A percentile compares a stretch with the other conserved stretches of the same genome.
Conservation (phyloP, 2,797 vertebrate species). For the Philypnodon macrostomus region DNA sequence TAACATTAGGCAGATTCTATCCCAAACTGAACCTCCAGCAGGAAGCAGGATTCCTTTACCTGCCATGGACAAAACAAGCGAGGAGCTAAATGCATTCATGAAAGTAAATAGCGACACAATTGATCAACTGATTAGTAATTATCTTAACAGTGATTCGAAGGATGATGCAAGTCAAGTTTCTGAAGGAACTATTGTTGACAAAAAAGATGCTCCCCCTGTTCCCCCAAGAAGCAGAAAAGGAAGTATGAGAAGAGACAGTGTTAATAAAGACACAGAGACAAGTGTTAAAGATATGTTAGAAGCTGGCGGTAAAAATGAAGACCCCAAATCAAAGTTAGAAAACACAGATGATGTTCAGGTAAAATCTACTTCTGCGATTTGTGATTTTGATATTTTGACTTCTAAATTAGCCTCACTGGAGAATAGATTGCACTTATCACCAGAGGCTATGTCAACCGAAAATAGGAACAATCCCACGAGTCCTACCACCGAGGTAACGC, state of each 20-base stretch:
- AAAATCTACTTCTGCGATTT: no score
- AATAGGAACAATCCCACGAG: conserved; percentile 15
- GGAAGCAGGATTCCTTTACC: conserved; percentile 32
- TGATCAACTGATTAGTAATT: conserved; percentile 19
- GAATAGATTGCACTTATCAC: conserved; percentile 15
- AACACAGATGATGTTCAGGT: conserved; percentile 9
- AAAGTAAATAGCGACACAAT: conserved; percentile 23
- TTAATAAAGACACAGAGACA: conserved; percentile 24
- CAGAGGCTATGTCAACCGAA: conserved; percentile 23
- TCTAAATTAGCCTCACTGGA: conserved; percentile 11
- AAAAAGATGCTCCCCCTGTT: conserved; percentile 42
- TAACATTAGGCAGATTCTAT: conserved; percentile 60
- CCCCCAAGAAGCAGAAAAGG: conserved; percentile 65
- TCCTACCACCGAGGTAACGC: conserved; percentile 9
- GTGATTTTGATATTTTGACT: no score
- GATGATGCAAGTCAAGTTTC: conserved; percentile 24
- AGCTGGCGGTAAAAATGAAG: conserved; percentile 25
- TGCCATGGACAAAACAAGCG: conserved; percentile 31
- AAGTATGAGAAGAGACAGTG: conserved; percentile 25
- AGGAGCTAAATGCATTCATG: conserved; percentile 21
- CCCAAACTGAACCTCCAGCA: conserved; percentile 56
- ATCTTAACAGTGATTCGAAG: conserved; percentile 13
- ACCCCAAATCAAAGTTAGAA: conserved; percentile 8
- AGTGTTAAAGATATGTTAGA: conserved; percentile 15
- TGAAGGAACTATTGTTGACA: conserved; percentile 30